Conservation (phyloP, 2,113 vertebrate species). For the Ovis canadensis region DNA sequence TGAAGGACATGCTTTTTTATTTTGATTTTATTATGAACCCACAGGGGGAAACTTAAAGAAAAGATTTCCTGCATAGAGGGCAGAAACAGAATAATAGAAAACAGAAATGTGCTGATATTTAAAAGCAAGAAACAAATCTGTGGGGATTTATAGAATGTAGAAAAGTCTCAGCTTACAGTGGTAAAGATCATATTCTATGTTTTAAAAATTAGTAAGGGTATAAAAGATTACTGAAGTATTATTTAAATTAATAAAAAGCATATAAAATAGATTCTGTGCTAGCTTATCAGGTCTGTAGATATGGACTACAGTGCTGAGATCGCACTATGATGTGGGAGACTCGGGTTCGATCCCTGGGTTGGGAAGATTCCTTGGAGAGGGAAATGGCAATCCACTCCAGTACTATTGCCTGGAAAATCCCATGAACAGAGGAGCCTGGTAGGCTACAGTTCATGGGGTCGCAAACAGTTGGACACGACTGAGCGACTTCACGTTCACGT, state of each 20-base stretch:
- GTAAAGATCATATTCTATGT: background rate
- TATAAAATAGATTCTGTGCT: constrained; percentile 43
- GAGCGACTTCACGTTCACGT: too few relatives aligned
- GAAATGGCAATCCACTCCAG: too few relatives aligned
- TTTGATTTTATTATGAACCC: constrained; percentile 56
- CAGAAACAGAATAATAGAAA: background rate
- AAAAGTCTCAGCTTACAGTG: constrained; percentile 13
- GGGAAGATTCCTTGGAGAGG: too few relatives aligned
- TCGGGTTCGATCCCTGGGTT: too few relatives aligned
- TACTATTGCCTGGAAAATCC: too few relatives aligned
- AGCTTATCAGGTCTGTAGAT: background rate
- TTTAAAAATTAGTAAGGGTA: constrained; percentile 39
- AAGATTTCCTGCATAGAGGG: constrained; percentile 12
- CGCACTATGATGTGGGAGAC: too few relatives aligned
- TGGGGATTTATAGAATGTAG: constrained; percentile 11
- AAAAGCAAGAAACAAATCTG: constrained; percentile 51
- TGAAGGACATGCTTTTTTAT: constrained; percentile 26
- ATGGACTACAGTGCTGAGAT: background rate
- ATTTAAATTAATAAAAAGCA: constrained; percentile 51
- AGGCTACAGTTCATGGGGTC: too few relatives aligned
- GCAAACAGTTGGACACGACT: too few relatives aligned
- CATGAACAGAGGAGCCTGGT: too few relatives aligned
- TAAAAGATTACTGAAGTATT: constrained; percentile 36
- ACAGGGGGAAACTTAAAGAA: constrained; percentile 39
- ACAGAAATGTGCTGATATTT: constrained; percentile 32